Conservation (phyloP, 1,140 invertebrate species). For the Diabrotica virgifera region DNA sequence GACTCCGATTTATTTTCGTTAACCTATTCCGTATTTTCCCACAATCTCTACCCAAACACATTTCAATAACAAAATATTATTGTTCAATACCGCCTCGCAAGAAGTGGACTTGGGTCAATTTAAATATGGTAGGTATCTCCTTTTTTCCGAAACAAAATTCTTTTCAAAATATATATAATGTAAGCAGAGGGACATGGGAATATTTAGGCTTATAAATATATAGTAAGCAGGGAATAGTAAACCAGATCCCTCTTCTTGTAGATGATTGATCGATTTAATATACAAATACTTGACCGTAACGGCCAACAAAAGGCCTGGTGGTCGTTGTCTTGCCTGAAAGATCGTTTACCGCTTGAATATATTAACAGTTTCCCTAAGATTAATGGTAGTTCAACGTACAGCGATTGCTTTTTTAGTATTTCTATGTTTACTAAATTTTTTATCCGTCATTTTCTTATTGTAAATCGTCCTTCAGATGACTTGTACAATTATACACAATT, state of each 20-base stretch:
- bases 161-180: constrained; percentile 26
- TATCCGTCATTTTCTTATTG: no score
- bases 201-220: constrained; percentile 44
- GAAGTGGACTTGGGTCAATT: constrained; percentile 9
- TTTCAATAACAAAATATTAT: neutral
- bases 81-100: neutral
- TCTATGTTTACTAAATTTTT: neutral
- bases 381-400: constrained; percentile 41
- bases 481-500: no score
- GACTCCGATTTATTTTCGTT: no score
- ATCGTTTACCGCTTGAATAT: constrained; percentile 48
- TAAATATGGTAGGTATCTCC: constrained; percentile 21
- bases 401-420: constrained; percentile 19
- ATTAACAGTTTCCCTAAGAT: constrained; percentile 47
- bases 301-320: constrained; percentile 46
- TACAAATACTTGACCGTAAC: constrained; percentile 50
- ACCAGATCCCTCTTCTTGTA: constrained; percentile 44
- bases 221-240: constrained; percentile 35
- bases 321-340: constrained; percentile 42
- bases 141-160: constrained; percentile 27
- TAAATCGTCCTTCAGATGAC: no score
- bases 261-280: constrained; percentile 51
- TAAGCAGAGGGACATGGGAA: constrained; percentile 31
- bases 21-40: neutral
- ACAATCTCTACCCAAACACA: neutral